Conservation (phyloP, 2,888 invertebrate species). For the Hanleya hanleyi region DNA sequence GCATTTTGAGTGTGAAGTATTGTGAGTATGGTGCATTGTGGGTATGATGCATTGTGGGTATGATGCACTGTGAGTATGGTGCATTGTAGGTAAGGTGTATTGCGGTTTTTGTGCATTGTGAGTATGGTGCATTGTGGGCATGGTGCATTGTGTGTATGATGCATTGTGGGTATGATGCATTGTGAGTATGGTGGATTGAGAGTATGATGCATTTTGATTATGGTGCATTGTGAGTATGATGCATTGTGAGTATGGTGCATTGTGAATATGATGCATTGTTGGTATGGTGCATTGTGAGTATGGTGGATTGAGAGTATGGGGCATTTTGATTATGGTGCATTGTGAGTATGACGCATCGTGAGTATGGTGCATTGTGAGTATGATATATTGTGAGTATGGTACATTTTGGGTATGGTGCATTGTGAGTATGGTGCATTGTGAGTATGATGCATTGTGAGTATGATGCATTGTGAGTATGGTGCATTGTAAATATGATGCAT, state of each 20-base stretch:
- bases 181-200: neutral
- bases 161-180: neutral
- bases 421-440: neutral
- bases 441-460: neutral
- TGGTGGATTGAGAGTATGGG: too few relatives aligned
- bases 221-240: neutral
- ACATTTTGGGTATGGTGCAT: neutral
- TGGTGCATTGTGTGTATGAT: neutral
- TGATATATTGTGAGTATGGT: neutral
- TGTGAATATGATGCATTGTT: neutral
- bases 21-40: neutral
- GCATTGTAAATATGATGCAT: neutral
- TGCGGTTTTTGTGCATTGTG: neutral
- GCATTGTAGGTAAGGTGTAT: neutral
- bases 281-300: neutral
- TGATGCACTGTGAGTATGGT: neutral
- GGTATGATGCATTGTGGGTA: neutral
- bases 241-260: neutral
- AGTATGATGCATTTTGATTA: too few relatives aligned
- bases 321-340: neutral
- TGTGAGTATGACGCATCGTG: neutral
- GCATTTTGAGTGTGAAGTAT: neutral
- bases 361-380: neutral
- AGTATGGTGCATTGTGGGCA: neutral
- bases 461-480: neutral